phyloP scores from a whole-genome alignment of 2,888 invertebrate species.

The Tiliacea citrago region DNA sequence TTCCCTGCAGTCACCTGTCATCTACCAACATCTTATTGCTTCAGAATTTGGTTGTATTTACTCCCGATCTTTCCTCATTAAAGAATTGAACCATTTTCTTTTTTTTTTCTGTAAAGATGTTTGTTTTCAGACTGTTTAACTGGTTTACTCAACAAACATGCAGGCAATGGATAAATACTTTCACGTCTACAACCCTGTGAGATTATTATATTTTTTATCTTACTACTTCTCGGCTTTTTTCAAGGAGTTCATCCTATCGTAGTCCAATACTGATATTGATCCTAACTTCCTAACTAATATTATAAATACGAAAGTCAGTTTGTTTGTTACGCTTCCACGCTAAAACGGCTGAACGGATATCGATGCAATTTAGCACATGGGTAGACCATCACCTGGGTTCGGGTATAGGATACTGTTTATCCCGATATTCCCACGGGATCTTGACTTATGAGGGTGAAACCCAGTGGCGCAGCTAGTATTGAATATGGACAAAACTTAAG shows the following conservation, averaged over 20 bases:
- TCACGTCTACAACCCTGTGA: conserved; percentile 72
- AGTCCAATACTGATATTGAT: background rate
- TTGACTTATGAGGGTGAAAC: too few species aligned
- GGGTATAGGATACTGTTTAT: too few species aligned
- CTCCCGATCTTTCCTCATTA: background rate
- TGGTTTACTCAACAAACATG: conserved; percentile 60
- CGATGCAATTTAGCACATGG: too few species aligned
- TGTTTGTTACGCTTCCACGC: too few species aligned
- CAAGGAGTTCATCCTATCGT: background rate
- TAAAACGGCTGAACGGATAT: too few species aligned
- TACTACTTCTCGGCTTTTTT: conserved; percentile 4
- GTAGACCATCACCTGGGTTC: too few species aligned
- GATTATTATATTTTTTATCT: conserved; percentile 56
- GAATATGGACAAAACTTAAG: too few species aligned
- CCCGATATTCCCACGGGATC: too few species aligned
- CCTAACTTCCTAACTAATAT: background rate
- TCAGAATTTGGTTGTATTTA: too few species aligned
- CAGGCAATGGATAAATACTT: conserved; percentile 64
- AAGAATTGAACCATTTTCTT: background rate
- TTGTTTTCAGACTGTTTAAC: conserved; percentile 72
- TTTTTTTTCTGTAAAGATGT: conserved; percentile 40
- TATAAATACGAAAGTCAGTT: too few species aligned
- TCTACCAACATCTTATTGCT: background rate
- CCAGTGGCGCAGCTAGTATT: too few species aligned
- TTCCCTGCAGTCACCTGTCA: background rate